A percentile compares a stretch with the other conserved stretches of the same genome.
Evolutionary conservation across 1,140 invertebrate species (phyloP).

Genomic region (Drosophila varians): DNA sequence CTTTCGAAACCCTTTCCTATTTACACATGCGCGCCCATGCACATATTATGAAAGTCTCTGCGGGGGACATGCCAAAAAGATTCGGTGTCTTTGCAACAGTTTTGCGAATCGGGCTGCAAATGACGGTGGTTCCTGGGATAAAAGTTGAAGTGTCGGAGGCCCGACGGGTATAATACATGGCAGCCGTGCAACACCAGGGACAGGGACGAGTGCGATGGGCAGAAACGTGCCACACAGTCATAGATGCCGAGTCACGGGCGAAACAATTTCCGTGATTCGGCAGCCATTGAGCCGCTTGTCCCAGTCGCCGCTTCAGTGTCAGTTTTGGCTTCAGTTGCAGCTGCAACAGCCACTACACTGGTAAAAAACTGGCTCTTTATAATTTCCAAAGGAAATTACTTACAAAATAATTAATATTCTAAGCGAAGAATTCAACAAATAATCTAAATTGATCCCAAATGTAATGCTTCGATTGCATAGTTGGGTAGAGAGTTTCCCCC

Average conservation of each 20-base stretch:
- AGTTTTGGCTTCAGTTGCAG: conserved; percentile 15
- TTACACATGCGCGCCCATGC: background rate
- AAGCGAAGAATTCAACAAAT: background rate
- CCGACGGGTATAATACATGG: background rate
- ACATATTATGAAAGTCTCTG: conserved; percentile 15
- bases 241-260: conserved; percentile 19
- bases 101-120: conserved; percentile 37
- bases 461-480: too few species aligned
- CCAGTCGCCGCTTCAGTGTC: conserved; percentile 25
- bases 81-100: conserved; percentile 39
- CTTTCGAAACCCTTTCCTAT: background rate
- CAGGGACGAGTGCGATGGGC: background rate
- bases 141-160: conserved; percentile 16
- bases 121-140: conserved; percentile 24
- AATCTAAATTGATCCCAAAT: background rate
- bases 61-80: conserved; percentile 21
- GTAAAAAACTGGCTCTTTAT: background rate
- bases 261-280: conserved; percentile 60
- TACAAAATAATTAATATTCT: background rate
- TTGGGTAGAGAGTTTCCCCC: background rate
- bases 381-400: background rate
- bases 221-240: conserved; percentile 38
- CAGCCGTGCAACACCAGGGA: background rate
- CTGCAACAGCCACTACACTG: conserved; percentile 17
- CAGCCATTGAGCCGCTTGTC: conserved; percentile 45